These are phyloP conservation scores for Hydroisotoma schaefferi DNA, from an alignment of 2,888 invertebrate genomes.

Conservation along the genomic window DNA sequence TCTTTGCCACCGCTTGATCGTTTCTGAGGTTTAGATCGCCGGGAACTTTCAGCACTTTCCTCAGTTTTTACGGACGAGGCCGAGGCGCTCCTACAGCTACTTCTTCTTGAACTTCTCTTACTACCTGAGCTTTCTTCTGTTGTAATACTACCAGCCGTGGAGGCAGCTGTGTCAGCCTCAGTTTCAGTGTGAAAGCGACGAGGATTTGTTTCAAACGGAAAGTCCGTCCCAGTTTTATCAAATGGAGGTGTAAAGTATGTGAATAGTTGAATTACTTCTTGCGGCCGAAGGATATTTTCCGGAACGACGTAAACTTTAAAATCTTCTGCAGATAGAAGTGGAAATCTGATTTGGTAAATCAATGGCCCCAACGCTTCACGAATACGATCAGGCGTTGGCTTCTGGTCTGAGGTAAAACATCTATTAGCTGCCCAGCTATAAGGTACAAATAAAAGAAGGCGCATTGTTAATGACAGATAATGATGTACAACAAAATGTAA, in stretches of 20 bases:
- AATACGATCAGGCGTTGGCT: slow-evolving; percentile 8
- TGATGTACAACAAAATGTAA: background rate
- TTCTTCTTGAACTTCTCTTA: background rate
- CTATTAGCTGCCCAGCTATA: slow-evolving; percentile 19
- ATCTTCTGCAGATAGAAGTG: slow-evolving; percentile 14
- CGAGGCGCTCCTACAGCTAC: too few relatives aligned
- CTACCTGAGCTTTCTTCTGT: background rate
- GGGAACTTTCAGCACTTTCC: background rate
- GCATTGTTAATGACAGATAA: background rate
- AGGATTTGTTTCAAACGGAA: background rate
- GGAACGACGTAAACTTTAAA: slow-evolving; percentile 12
- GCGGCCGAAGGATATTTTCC: background rate
- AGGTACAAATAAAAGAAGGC: background rate
- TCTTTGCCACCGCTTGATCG: background rate
- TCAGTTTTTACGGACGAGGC: too few relatives aligned
- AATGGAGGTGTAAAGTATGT: slow-evolving; percentile 5
- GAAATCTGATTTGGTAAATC: slow-evolving; percentile 20
- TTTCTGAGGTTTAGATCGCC: background rate
- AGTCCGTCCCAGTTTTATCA: background rate
- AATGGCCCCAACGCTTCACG: slow-evolving; percentile 4
- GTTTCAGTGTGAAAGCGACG: background rate
- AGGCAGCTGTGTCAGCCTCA: background rate
- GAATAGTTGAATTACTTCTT: slow-evolving; percentile 4
- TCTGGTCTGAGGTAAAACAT: background rate
- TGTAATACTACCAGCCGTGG: background rate